Conservation (phyloP, 2,113 vertebrate genomes). For the Balaenoptera acutorostrata region DNA sequence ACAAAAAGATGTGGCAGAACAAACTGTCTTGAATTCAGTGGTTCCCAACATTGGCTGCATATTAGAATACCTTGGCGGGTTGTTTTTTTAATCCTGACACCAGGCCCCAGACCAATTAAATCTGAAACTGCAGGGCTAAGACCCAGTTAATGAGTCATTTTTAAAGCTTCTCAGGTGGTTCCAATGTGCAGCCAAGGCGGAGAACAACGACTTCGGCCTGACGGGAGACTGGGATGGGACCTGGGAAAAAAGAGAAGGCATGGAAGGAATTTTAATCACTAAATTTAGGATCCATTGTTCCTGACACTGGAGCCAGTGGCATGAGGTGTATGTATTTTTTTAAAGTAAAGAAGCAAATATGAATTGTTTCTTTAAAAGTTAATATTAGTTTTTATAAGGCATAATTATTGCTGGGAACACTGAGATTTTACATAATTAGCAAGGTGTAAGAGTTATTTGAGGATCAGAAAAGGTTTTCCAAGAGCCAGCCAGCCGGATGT, state of each 20-base stretch:
- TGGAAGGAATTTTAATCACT: slow-evolving; percentile 18
- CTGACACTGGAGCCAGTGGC: background rate
- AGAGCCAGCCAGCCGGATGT: background rate
- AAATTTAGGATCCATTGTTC: background rate
- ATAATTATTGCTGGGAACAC: slow-evolving; percentile 6
- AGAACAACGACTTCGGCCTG: background rate
- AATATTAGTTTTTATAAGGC: background rate
- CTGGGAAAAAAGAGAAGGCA: background rate
- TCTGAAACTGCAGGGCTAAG: background rate
- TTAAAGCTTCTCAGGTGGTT: slow-evolving; percentile 11
- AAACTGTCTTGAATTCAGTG: background rate
- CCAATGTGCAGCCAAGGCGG: background rate
- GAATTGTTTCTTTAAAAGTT: background rate
- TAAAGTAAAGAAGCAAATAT: background rate
- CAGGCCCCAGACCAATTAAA: slow-evolving; percentile 31
- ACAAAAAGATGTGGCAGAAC: slow-evolving; percentile 36
- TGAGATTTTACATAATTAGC: slow-evolving; percentile 57
- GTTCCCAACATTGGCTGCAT: background rate
- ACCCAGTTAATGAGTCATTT: slow-evolving; percentile 11
- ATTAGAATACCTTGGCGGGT: background rate
- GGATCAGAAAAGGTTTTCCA: slow-evolving; percentile 42
- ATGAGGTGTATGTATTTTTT: background rate
- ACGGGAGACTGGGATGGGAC: background rate
- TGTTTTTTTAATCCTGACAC: background rate
- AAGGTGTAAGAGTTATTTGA: slow-evolving; percentile 24